Conservation (phyloP, 2,797 vertebrate species). For the Acanthurus leucopareius region DNA sequence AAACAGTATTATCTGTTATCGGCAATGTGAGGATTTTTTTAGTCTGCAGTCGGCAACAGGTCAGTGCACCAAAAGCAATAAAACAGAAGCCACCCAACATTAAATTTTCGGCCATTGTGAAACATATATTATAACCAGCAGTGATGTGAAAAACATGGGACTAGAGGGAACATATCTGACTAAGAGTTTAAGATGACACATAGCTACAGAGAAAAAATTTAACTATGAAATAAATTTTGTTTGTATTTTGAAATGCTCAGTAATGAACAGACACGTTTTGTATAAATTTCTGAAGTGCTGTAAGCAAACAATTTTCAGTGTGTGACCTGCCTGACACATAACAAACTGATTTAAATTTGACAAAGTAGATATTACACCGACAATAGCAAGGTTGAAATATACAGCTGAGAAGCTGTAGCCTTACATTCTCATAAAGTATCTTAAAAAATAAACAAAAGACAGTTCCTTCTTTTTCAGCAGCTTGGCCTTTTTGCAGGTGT, state of each 20-base stretch:
- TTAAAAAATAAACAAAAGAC: not conserved
- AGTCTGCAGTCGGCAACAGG: constrained; percentile 6
- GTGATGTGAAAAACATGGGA: not conserved
- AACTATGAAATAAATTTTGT: constrained; percentile 3
- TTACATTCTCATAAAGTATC: no score
- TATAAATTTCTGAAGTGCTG: not conserved
- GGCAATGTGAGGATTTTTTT: constrained; percentile 24
- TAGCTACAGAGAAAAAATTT: not conserved
- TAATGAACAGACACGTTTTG: not conserved
- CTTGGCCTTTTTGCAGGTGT: not conserved
- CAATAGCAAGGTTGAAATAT: not conserved
- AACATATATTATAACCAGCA: not conserved
- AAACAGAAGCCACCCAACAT: not conserved
- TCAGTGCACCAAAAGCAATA: constrained; percentile 27
- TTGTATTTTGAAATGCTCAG: not conserved
- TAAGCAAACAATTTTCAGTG: not conserved
- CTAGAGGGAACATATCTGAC: not conserved
- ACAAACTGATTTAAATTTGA: not conserved
- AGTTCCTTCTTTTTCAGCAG: not conserved
- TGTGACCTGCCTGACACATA: not conserved
- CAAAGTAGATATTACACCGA: not conserved
- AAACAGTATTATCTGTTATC: constrained; percentile 13
- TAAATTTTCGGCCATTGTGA: constrained; percentile 4
- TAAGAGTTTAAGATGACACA: not conserved
- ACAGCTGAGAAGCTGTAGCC: not conserved